Evolutionary conservation across 2,888 invertebrate genomes (phyloP).

Genomic region (Syrista parreyssii): DNA sequence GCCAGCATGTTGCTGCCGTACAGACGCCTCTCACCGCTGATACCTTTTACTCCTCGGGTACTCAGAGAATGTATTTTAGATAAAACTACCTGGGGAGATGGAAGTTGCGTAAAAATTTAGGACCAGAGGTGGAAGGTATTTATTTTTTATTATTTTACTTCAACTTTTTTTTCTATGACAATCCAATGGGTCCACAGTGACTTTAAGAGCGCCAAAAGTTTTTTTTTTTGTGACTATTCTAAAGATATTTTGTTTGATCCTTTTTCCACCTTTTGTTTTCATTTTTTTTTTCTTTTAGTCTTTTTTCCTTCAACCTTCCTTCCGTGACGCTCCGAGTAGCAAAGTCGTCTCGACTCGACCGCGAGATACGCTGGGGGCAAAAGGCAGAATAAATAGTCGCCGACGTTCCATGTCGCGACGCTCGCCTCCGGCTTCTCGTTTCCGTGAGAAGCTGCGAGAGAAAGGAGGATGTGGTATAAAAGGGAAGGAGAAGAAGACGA

Average conservation of each 20-base stretch:
- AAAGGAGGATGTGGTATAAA: not conserved
- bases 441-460: not conserved
- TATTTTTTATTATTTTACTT: not conserved
- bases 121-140: no score
- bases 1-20: conserved; percentile 35
- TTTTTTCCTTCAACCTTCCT: not conserved
- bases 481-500: not conserved
- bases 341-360: not conserved
- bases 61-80: not conserved
- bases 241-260: not conserved
- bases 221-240: no score
- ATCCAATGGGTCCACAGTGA: no score
- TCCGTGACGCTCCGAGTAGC: not conserved
- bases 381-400: conserved; percentile 22
- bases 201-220: no score
- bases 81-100: not conserved
- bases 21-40: not conserved
- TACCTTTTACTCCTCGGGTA: not conserved
- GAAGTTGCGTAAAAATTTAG: not conserved
- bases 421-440: conserved; percentile 7
- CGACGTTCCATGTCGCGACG: conserved; percentile 6
- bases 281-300: not conserved
- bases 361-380: conserved; percentile 10
- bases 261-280: not conserved
- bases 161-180: not conserved